Evolutionary conservation across 2,113 vertebrate genomes (phyloP), one percentile per base, ranked within the genome.

Genomic region (Python bivittatus): DNA sequence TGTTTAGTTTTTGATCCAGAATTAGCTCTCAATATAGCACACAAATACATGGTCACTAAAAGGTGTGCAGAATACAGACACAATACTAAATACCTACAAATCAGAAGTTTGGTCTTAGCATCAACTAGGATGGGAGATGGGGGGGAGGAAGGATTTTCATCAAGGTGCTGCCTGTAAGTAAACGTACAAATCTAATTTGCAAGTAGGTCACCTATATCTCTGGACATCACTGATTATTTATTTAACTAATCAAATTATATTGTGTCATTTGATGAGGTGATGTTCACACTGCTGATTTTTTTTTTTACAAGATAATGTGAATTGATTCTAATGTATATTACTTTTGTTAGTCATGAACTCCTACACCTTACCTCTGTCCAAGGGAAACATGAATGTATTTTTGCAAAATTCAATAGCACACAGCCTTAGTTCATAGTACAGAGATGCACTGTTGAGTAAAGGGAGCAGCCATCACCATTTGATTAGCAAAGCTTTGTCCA

Each of bases 201-300:
- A 95, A 95, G 92, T 93, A 94, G 96, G 95, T 95, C 93, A 96
- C 95, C 96, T 97, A 94, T 93, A 93, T 79, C 88, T 93, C 94
- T 96, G 93, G 93, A 79, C 93, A 91, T 86, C 95, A 54, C 93
- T 93, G 95, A 94, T 96, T 95, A 95, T 95, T 96, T 95, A 97
- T 96, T 96, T 95, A 95, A 91, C 95, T 96, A 93, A 96, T 95
- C 96, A 97, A 95, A 91, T 95, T 94, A 94, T 91, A 91, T 89
- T 85, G 91, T 96, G 84, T 87, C 87, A 93, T 92, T 93, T 91
- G 93, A 94, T 0, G 5, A 88, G 61, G 87, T 91, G 88, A 92
- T 92, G 94, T 93, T 93, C 93, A 90, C 93, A 89, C 95, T 93
- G 92, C 95, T 91, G 93, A 92, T 91, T 90, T 93, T 92, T 93